These are phyloP conservation scores for Malaclemys terrapin DNA, from an alignment of 2,113 vertebrate genomes.

Conservation along the genomic window DNA sequence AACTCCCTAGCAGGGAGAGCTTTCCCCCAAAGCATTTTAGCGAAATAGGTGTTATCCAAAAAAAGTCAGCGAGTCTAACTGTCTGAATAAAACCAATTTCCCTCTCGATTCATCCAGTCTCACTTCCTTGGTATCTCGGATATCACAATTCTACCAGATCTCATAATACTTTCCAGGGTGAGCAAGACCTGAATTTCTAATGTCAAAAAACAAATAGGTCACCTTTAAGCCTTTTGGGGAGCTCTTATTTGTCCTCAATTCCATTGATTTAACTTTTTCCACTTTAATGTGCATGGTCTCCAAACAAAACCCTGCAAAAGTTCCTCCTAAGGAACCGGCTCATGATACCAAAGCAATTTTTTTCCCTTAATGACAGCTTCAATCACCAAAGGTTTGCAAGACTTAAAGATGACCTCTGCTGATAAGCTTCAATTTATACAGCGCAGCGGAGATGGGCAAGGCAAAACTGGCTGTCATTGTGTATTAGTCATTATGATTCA, in stretches of 20 bases:
- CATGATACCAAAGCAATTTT: background rate
- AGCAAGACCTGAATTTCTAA: background rate
- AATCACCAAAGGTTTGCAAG: background rate
- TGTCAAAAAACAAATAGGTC: background rate
- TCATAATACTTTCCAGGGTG: background rate
- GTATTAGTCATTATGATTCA: background rate
- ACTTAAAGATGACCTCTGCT: constrained; percentile 13
- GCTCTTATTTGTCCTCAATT: background rate
- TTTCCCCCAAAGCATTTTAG: background rate
- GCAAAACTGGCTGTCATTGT: constrained; percentile 26
- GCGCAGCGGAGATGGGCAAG: background rate
- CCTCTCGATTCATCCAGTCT: background rate
- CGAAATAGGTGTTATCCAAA: background rate
- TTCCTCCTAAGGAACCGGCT: background rate
- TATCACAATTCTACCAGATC: background rate
- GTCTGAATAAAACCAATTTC: background rate
- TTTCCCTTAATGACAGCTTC: constrained; percentile 16
- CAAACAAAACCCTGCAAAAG: background rate
- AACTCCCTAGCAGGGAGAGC: background rate
- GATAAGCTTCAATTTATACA: constrained; percentile 18
- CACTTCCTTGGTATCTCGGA: background rate
- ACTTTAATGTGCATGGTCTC: background rate
- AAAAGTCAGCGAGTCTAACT: background rate
- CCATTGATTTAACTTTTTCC: background rate
- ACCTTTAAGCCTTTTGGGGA: background rate